Percentiles rank a stretch among this genome's conserved stretches.
Evolutionary conservation across 2,888 invertebrate genomes (phyloP).

Genomic region (Desoria tigrina): DNA sequence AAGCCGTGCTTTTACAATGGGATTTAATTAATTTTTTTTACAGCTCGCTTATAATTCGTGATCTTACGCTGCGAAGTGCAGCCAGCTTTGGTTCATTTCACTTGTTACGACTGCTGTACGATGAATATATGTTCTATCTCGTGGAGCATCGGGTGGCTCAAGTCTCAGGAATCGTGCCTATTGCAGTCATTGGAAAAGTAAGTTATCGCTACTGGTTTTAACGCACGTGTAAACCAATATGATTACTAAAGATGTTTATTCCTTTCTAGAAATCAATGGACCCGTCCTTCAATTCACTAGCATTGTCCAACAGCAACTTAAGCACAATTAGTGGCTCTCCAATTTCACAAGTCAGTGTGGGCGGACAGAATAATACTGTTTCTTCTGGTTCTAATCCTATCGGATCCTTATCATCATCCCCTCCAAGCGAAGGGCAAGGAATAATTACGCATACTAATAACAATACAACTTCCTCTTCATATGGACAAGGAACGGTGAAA

Average conservation of each 20-base stretch:
- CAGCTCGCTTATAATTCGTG: constrained; percentile 96
- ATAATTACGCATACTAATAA: not conserved
- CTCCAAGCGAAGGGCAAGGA: not conserved
- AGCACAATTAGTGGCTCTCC: too few species aligned
- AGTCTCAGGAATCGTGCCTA: constrained; percentile 85
- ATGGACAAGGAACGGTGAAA: not conserved
- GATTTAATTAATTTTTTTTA: constrained; percentile 9
- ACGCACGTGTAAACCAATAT: not conserved
- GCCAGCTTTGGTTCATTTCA: constrained; percentile 99
- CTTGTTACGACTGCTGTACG: constrained; percentile 92
- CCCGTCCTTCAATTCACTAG: too few species aligned
- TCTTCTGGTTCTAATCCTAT: not conserved
- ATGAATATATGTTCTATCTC: constrained; percentile 98
- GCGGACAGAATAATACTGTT: constrained; percentile 3
- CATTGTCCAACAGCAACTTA: too few species aligned
- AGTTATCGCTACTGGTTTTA: not conserved
- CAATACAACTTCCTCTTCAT: not conserved
- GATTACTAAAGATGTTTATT: not conserved
- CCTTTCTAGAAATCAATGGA: not conserved
- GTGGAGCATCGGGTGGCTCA: constrained; percentile 95
- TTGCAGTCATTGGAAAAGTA: constrained; percentile 81
- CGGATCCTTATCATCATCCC: not conserved
- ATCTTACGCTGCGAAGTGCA: constrained; percentile 91
- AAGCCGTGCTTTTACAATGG: not conserved
- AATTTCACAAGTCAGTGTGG: not conserved